A percentile compares a stretch with the other conserved stretches of the same genome.
Conservation (phyloP, 2,797 vertebrate genomes). For the Coregonus ussuriensis region DNA sequence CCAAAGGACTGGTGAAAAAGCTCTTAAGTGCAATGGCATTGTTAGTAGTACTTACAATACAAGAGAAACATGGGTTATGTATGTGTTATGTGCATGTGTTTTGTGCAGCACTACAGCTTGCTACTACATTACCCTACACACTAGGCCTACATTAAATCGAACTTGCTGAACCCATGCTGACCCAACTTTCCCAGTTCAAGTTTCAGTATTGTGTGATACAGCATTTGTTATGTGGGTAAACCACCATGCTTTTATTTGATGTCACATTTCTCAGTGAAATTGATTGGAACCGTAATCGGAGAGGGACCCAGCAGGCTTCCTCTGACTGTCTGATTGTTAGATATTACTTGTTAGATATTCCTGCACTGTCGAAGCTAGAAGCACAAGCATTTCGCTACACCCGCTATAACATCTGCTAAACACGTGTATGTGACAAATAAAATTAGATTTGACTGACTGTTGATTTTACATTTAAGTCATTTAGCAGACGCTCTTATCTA, state of each 20-base stretch:
- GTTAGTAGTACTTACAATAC: not conserved
- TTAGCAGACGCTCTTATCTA: too few relatives aligned
- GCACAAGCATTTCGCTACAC: too few relatives aligned
- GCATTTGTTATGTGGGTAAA: not conserved
- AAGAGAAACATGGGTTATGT: not conserved
- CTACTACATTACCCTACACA: not conserved
- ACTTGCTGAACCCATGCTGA: not conserved
- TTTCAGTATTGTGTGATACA: not conserved
- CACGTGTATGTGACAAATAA: too few relatives aligned
- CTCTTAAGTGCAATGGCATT: not conserved
- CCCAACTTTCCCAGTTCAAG: not conserved
- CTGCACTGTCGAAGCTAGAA: too few relatives aligned
- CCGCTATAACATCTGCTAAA: too few relatives aligned
- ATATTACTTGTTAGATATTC: too few relatives aligned
- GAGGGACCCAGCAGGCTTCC: not conserved
- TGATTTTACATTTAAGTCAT: too few relatives aligned
- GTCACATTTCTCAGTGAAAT: not conserved
- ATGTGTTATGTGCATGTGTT: constrained; percentile 4
- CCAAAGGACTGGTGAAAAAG: constrained; percentile 3
- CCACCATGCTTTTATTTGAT: not conserved
- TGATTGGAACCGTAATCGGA: not conserved
- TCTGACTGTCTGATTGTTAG: not conserved
- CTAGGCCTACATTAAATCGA: not conserved
- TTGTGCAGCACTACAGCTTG: not conserved
- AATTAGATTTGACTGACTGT: too few relatives aligned